Evolutionary conservation across 2,888 invertebrate genomes (phyloP).

Genomic region (Agrypnus murinus): DNA sequence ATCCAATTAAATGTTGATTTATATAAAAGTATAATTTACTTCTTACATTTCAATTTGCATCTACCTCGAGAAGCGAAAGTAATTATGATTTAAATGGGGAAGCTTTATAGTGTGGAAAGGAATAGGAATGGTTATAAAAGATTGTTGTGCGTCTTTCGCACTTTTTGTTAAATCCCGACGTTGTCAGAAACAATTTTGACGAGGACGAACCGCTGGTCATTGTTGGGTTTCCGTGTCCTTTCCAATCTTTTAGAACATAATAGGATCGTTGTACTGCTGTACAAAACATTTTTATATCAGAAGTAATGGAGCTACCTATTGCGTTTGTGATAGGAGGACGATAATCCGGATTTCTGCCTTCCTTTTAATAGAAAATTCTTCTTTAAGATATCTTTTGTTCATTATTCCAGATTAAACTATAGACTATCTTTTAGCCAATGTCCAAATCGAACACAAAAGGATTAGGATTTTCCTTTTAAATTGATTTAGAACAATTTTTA

Average conservation of each 20-base stretch:
- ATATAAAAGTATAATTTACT: not conserved
- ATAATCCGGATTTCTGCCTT: not conserved
- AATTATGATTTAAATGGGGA: conserved; percentile 27
- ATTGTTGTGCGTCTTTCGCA: conserved; percentile 29
- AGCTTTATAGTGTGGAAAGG: conserved; percentile 20
- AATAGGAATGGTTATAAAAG: conserved; percentile 28
- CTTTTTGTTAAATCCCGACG: conserved; percentile 36
- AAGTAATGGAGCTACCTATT: conserved; percentile 3
- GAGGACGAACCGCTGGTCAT: conserved; percentile 32
- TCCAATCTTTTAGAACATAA: conserved; percentile 36
- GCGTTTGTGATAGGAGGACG: not conserved
- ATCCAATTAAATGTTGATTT: too few relatives aligned
- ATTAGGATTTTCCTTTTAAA: too few relatives aligned
- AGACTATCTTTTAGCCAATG: too few relatives aligned
- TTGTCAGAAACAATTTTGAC: conserved; percentile 41
- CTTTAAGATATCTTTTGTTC: too few relatives aligned
- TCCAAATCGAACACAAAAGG: too few relatives aligned
- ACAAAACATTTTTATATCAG: conserved; percentile 31
- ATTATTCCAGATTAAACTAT: too few relatives aligned
- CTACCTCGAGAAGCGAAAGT: not conserved
- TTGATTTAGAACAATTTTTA: too few relatives aligned
- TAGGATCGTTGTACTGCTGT: conserved; percentile 21
- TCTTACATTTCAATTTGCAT: not conserved
- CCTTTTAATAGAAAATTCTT: too few relatives aligned
- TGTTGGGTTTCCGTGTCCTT: conserved; percentile 31